Evolutionary conservation across 2,113 vertebrate species (phyloP).

Genomic region (Cettia cetti): DNA sequence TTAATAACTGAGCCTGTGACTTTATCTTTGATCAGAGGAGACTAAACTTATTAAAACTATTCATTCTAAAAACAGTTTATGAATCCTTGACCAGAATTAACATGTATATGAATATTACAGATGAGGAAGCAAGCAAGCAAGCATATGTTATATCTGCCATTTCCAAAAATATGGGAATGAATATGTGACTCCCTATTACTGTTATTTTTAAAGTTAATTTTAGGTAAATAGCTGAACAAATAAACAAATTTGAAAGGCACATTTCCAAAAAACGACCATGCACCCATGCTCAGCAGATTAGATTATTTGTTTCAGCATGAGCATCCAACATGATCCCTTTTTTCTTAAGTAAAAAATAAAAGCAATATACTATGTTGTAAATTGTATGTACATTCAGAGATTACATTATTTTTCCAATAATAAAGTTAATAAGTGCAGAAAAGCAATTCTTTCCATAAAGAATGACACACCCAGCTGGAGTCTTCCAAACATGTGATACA

Average conservation of each 20-base stretch:
- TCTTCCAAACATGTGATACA: neutral
- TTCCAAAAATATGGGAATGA: neutral
- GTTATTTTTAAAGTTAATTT: neutral
- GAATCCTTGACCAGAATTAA: neutral
- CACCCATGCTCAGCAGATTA: neutral
- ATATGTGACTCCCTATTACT: neutral
- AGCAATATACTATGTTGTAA: neutral
- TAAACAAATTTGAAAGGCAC: neutral
- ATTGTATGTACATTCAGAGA: neutral
- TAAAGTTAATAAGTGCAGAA: neutral
- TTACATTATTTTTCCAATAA: neutral
- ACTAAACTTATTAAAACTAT: neutral
- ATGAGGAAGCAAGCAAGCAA: neutral
- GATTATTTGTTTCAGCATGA: neutral
- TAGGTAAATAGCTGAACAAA: neutral
- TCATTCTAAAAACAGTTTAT: neutral
- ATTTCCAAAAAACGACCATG: neutral
- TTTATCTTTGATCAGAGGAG: neutral
- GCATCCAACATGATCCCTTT: neutral
- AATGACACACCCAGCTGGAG: neutral
- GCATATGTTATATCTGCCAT: neutral
- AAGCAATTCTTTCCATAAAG: neutral
- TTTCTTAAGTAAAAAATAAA: neutral
- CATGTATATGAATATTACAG: neutral
- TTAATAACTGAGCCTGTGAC: neutral